Evolutionary conservation across 2,113 vertebrate species (phyloP).

Genomic region (Plecturocebus donacophilus): DNA sequence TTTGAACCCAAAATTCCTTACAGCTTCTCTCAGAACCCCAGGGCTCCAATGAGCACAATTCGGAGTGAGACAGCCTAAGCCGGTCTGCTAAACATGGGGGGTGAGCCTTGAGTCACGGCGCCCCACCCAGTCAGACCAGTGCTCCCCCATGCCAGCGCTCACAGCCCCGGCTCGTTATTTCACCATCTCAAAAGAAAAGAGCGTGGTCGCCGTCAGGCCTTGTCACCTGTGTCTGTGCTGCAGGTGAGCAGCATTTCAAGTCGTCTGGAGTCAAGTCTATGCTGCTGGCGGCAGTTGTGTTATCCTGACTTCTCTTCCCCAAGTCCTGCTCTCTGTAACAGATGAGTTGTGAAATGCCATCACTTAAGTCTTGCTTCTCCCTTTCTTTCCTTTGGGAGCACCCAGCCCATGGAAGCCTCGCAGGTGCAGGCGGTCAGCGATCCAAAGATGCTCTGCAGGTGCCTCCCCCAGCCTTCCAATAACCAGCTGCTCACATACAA

Average conservation of each 20-base stretch:
- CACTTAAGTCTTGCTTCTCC: slow-evolving; percentile 65
- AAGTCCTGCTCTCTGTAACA: background rate
- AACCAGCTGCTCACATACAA: background rate
- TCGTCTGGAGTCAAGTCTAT: background rate
- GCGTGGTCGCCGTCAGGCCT: background rate
- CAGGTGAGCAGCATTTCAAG: background rate
- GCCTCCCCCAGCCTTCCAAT: background rate
- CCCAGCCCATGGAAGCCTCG: slow-evolving; percentile 89
- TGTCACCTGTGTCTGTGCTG: background rate
- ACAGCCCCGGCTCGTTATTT: background rate
- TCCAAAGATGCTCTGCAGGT: background rate
- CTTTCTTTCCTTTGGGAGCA: slow-evolving; percentile 82
- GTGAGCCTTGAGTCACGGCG: background rate
- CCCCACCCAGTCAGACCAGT: background rate
- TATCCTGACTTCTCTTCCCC: background rate
- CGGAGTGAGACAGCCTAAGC: background rate
- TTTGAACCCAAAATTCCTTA: background rate
- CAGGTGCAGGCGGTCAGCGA: slow-evolving; percentile 85
- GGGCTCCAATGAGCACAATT: background rate
- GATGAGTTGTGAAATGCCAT: accelerated
- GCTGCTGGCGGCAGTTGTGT: background rate
- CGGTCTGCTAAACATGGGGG: background rate
- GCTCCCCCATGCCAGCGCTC: background rate
- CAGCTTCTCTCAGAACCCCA: background rate
- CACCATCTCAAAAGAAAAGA: background rate